Evolutionary conservation across 2,797 vertebrate species (phyloP).

Genomic region (Ciconia nigra): DNA sequence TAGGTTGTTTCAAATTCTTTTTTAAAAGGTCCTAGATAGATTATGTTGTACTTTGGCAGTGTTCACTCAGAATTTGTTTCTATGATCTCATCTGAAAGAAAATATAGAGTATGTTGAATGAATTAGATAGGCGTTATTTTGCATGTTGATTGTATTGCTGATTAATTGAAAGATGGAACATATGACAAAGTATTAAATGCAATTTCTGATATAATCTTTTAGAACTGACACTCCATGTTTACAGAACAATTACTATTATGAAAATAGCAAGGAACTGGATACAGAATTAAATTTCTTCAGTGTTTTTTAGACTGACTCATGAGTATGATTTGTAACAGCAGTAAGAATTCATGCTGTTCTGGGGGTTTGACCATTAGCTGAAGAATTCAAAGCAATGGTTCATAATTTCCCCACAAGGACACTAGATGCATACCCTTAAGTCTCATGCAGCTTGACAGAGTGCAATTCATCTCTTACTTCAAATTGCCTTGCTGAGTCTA

Average conservation of each 20-base stretch:
- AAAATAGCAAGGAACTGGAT: not conserved
- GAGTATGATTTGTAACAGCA: not conserved
- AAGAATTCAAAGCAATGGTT: not conserved
- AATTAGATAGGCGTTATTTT: not conserved
- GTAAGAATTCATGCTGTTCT: not conserved
- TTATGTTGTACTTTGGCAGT: not conserved
- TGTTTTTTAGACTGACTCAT: not conserved
- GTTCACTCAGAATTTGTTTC: not conserved
- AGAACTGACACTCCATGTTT: not conserved
- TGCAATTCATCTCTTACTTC: not conserved
- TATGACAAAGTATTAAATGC: not conserved
- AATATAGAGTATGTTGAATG: not conserved
- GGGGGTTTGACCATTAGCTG: not conserved
- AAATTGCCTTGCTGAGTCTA: not conserved
- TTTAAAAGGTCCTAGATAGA: not conserved
- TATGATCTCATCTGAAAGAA: not conserved
- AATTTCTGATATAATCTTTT: not conserved
- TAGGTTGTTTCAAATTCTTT: not conserved
- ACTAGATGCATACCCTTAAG: not conserved
- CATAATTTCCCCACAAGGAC: not conserved
- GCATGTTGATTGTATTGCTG: not conserved
- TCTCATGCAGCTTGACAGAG: not conserved
- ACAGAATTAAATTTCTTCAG: not conserved
- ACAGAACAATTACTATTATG: not conserved
- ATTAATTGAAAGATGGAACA: not conserved